These are phyloP conservation scores for Motacilla alba DNA, from an alignment of 2,113 vertebrate genomes.

Conservation along the genomic window DNA sequence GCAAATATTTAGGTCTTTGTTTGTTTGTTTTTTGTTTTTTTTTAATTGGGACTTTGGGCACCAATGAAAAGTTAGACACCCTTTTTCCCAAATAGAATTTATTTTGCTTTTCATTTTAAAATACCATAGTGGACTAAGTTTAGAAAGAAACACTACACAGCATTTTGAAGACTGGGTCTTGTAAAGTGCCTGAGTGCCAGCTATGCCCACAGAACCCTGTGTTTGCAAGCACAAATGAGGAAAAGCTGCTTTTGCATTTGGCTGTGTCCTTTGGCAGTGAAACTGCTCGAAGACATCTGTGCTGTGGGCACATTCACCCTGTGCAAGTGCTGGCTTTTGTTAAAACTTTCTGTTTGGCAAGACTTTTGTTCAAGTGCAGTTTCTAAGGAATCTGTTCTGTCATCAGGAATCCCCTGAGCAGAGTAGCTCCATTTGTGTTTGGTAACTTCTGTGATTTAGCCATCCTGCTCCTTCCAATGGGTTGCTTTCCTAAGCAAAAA, in stretches of 20 bases:
- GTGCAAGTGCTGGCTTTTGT: not conserved
- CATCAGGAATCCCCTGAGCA: not conserved
- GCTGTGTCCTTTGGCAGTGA: not conserved
- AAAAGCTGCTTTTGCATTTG: conserved; percentile 27
- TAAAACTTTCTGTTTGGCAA: conserved; percentile 7
- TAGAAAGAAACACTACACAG: not conserved
- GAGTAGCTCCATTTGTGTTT: not conserved
- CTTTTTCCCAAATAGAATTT: not conserved
- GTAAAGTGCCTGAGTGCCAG: not conserved
- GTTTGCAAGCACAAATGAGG: not conserved
- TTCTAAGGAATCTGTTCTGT: not conserved
- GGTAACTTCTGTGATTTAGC: not conserved
- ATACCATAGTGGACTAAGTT: not conserved
- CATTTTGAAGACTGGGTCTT: not conserved
- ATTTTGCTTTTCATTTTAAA: not conserved
- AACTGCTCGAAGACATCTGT: not conserved
- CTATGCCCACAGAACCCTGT: not conserved
- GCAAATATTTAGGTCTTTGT: not conserved
- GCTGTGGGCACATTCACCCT: not conserved
- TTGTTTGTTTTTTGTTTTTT: not conserved
- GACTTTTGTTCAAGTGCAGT: not conserved
- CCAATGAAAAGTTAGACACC: not conserved
- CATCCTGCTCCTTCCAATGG: not conserved
- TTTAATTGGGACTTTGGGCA: not conserved
- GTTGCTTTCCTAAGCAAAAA: not conserved